These are phyloP conservation scores for Folsomia manolachei DNA, from an alignment of 2,888 invertebrate species.

Conservation along the genomic window DNA sequence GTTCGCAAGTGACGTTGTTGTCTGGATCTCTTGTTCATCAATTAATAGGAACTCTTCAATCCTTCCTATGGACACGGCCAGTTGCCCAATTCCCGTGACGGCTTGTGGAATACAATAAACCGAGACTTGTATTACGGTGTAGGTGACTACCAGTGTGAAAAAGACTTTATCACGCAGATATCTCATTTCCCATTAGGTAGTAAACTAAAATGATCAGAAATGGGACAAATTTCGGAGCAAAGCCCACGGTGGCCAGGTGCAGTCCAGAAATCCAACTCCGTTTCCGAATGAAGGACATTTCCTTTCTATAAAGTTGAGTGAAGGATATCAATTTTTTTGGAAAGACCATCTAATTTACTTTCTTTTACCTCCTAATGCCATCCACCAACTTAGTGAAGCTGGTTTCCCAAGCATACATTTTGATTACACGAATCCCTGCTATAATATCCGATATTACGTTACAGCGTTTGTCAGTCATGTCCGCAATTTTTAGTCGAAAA, in stretches of 20 bases:
- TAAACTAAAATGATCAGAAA: slow-evolving; percentile 76
- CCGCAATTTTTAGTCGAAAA: slow-evolving; percentile 74
- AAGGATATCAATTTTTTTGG: neutral
- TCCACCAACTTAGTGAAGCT: neutral
- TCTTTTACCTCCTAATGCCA: neutral
- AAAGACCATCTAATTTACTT: too few species aligned
- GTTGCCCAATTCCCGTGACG: slow-evolving; percentile 35
- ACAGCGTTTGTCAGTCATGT: slow-evolving; percentile 82
- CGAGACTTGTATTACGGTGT: slow-evolving; percentile 24
- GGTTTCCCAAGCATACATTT: slow-evolving; percentile 63
- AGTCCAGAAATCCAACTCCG: slow-evolving; percentile 66
- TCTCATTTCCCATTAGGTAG: slow-evolving; percentile 61
- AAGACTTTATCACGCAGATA: slow-evolving; percentile 69
- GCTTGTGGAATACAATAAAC: slow-evolving; percentile 33
- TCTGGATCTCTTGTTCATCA: too few species aligned
- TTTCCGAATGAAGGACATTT: slow-evolving; percentile 65
- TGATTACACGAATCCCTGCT: slow-evolving; percentile 88
- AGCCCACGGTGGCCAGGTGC: slow-evolving; percentile 65
- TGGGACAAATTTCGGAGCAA: slow-evolving; percentile 76
- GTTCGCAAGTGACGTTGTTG: too few species aligned
- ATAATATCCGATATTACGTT: slow-evolving; percentile 93
- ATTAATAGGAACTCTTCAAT: slow-evolving; percentile 13
- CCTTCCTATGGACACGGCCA: slow-evolving; percentile 22
- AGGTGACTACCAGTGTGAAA: slow-evolving; percentile 30
- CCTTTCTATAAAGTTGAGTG: slow-evolving; percentile 80